A percentile compares a stretch with the other conserved stretches of the same genome.
phyloP scores from a whole-genome alignment of 2,113 vertebrate species.

The Coracopsis vasa region DNA sequence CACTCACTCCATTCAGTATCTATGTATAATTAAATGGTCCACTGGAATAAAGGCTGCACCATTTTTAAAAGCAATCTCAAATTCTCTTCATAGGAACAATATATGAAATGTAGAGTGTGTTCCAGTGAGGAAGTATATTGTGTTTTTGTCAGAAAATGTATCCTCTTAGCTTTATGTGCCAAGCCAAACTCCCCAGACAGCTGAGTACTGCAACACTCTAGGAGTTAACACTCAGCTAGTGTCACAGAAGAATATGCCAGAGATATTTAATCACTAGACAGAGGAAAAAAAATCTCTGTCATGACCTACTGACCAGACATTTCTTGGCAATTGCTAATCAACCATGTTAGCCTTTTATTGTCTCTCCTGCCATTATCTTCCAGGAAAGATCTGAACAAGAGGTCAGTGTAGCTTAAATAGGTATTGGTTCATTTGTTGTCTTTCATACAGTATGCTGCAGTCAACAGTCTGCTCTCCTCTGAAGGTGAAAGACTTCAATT shows the following conservation, averaged over 20 bases:
- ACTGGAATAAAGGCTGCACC: neutral
- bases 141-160: neutral
- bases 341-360: neutral
- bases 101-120: neutral
- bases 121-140: neutral
- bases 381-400: slow-evolving; percentile 36
- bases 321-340: slow-evolving; percentile 53
- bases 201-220: neutral
- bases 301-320: slow-evolving; percentile 12
- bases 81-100: neutral
- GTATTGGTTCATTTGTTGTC: slow-evolving; percentile 5
- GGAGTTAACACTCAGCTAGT: neutral
- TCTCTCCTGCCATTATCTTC: neutral
- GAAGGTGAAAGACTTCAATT: neutral
- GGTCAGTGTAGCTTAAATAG: neutral
- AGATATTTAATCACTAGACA: neutral
- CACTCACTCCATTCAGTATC: neutral
- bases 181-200: neutral
- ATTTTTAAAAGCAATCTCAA: neutral
- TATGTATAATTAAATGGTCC: neutral
- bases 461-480: neutral
- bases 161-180: neutral
- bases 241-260: neutral
- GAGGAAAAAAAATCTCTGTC: neutral
- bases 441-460: neutral